Conservation (phyloP, 2,113 vertebrate genomes). For the Vulpes ferrilata region DNA sequence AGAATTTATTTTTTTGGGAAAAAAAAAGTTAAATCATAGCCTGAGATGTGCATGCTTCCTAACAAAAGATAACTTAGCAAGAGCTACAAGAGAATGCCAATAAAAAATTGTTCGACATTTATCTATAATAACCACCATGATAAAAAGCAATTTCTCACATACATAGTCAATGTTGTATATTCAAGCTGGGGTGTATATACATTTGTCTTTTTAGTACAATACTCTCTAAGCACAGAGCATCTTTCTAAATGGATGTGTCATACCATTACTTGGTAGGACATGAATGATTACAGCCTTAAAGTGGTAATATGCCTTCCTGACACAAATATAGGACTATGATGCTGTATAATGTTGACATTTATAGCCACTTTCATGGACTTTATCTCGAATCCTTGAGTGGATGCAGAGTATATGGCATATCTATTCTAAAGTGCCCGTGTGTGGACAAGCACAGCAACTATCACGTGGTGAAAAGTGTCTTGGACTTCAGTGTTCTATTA, state of each 20-base stretch:
- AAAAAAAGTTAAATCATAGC: neutral
- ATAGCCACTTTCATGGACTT: slow-evolving; percentile 68
- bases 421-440: slow-evolving; percentile 49
- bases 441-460: neutral
- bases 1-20: neutral
- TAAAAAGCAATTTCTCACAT: slow-evolving; percentile 14
- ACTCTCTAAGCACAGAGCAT: slow-evolving; percentile 31
- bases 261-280: slow-evolving; percentile 33
- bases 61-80: neutral
- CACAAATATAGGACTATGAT: slow-evolving; percentile 61
- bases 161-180: neutral
- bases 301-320: slow-evolving; percentile 62
- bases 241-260: slow-evolving; percentile 72
- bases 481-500: neutral
- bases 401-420: slow-evolving; percentile 19
- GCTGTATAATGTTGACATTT: slow-evolving; percentile 72
- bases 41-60: neutral
- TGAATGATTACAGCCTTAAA: slow-evolving; percentile 75
- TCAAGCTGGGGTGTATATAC: neutral
- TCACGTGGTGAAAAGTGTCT: neutral
- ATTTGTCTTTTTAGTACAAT: slow-evolving; percentile 40
- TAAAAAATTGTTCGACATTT: neutral
- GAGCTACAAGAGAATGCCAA: neutral
- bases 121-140: neutral
- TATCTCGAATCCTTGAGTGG: slow-evolving; percentile 67